Percentiles rank a stretch among this genome's conserved stretches.
These are phyloP conservation scores for Stenodera caucasica DNA, from an alignment of 2,888 invertebrate species.

Conservation along the genomic window DNA sequence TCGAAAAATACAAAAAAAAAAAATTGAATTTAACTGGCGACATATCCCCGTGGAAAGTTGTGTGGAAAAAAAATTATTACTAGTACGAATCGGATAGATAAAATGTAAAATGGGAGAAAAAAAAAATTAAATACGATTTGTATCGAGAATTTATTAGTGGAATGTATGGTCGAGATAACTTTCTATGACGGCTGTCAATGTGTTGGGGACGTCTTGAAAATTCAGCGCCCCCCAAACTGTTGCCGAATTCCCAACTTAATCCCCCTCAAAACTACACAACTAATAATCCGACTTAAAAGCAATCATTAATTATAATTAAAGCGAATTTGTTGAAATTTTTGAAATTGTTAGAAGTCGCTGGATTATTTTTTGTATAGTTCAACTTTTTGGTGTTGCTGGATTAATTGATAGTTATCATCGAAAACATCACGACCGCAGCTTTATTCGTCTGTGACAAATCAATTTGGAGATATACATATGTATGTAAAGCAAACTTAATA, in stretches of 20 bases:
- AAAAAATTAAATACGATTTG: conserved; percentile 49
- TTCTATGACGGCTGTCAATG: conserved; percentile 48
- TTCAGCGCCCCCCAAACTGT: conserved; percentile 37
- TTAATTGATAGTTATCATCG: conserved; percentile 54
- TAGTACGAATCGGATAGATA: conserved; percentile 37
- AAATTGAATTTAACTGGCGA: conserved; percentile 11
- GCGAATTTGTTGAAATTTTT: neutral
- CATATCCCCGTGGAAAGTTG: neutral
- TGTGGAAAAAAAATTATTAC: conserved; percentile 30
- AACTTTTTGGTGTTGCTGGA: conserved; percentile 39
- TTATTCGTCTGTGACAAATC: conserved; percentile 57
- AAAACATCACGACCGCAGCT: conserved; percentile 55
- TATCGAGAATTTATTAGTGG: conserved; percentile 54
- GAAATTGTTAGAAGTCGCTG: neutral
- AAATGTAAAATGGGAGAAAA: conserved; percentile 32
- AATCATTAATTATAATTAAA: neutral
- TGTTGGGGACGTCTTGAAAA: conserved; percentile 33
- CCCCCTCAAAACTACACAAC: neutral
- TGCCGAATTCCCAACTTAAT: neutral
- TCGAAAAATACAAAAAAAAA: too few species aligned
- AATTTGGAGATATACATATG: conserved; percentile 59
- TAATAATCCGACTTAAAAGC: neutral
- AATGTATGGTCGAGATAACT: conserved; percentile 53
- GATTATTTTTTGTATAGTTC: neutral
- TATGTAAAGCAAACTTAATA: conserved; percentile 51